These are phyloP conservation scores for Ctenoplectra terminalis DNA, from an alignment of 1,140 invertebrate genomes.

Conservation along the genomic window DNA sequence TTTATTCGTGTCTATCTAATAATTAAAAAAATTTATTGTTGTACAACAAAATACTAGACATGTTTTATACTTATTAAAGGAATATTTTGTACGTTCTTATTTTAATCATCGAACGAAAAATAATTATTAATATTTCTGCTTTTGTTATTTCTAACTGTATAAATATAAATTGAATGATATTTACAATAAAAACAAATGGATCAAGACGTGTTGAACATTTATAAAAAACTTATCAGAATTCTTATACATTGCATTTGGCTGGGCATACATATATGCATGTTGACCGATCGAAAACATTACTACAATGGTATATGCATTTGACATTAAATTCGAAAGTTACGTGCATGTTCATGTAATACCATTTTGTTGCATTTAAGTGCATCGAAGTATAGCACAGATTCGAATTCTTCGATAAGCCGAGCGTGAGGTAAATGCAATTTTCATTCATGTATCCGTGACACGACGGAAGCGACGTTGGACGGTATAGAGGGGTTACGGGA, in stretches of 20 bases:
- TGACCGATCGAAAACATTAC: constrained; percentile 5
- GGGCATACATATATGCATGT: not conserved
- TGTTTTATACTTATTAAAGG: not conserved
- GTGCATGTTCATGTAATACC: constrained; percentile 1
- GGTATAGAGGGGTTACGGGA: constrained; percentile 15
- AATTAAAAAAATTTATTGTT: not conserved
- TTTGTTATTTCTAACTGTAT: not conserved
- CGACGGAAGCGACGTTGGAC: constrained; percentile 15
- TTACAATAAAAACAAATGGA: not conserved
- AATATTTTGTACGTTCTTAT: not conserved
- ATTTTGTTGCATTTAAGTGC: constrained; percentile 16
- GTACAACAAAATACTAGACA: no score
- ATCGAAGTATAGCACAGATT: constrained; percentile 17
- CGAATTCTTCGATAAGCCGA: constrained; percentile 46
- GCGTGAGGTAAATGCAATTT: constrained; percentile 58
- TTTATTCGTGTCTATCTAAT: not conserved
- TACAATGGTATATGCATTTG: constrained; percentile 2
- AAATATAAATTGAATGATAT: not conserved
- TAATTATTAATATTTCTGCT: not conserved
- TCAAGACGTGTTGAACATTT: not conserved
- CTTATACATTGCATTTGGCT: not conserved
- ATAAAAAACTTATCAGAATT: not conserved
- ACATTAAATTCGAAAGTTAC: constrained; percentile 1
- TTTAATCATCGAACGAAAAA: not conserved
- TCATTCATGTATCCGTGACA: constrained; percentile 65